phyloP scores from a whole-genome alignment of 2,797 vertebrate genomes.

The Lepus townsendii region DNA sequence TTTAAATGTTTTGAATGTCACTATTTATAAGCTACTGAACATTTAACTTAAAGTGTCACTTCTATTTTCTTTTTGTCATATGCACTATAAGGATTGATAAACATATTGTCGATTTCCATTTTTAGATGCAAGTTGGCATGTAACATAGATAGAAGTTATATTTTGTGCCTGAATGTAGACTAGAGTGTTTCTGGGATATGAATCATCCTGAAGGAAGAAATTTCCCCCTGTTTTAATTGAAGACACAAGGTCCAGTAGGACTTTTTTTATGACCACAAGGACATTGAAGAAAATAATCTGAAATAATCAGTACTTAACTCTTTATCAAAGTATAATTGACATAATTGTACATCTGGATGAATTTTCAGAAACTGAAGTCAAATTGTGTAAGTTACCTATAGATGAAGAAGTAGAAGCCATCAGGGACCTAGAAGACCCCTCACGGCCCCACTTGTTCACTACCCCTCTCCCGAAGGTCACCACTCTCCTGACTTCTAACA shows the following conservation, averaged over 20 bases:
- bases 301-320: not conserved
- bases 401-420: not conserved
- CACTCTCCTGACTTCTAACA: not conserved
- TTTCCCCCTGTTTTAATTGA: not conserved
- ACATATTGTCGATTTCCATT: not conserved
- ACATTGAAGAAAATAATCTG: not conserved
- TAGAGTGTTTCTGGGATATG: not conserved
- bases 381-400: not conserved
- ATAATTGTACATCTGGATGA: not conserved
- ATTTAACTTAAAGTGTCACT: not conserved
- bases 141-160: not conserved
- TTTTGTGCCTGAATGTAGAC: not conserved
- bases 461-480: not conserved
- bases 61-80: not conserved
- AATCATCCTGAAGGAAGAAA: not conserved
- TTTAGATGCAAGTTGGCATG: not conserved
- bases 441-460: not conserved
- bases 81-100: not conserved
- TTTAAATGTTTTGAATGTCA: not conserved
- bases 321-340: not conserved
- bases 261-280: not conserved
- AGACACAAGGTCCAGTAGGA: not conserved
- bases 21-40: not conserved
- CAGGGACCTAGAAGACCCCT: not conserved
- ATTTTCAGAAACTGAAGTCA: slow-evolving; percentile 27